Evolutionary conservation across 2,888 invertebrate genomes (phyloP), one percentile per base, ranked within the genome.

Genomic region (Megaustenia siamemsis): DNA sequence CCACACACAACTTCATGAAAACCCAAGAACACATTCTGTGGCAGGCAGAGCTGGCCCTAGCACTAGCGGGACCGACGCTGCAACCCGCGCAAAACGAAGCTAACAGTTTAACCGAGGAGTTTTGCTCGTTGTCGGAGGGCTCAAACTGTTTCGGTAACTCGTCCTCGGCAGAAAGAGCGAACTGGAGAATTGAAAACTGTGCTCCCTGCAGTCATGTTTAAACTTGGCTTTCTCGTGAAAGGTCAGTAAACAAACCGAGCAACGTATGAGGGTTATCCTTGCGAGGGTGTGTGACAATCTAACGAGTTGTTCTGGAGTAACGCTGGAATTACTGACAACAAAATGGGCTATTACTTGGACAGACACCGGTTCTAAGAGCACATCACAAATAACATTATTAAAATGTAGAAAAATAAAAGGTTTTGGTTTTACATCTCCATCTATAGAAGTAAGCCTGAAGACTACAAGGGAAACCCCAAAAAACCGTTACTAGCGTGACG

Each of bases 191-290:
- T 28, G n/a, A 71, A 71, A 6, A n/a, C 10, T n/a, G 8, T 40
- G 43, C n/a, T 15, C 43, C 1, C 3, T 10, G 40, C 2, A 43
- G 71, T 40, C 43, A 35, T 71, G 28, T 71, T 71, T 43, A 71
- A 71, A 71, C 71, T 43, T 43, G 71, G 45, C 71, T 71, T 71
- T 71, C 71, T 28, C 71, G 71, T 43, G 71, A 71, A 45, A 71
- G 43, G 43, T 71, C 71, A 43, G 43, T 71, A 71, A 71, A 71
- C 71, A 71, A 43, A 28, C 43, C 71, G 66, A 45, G 0, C 45
- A 71, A 40, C 15, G 24, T 28, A 43, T 10, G 43, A 1, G 12
- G 28, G 71, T 28, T 71, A 43, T 71, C 24, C 43, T 71, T 4
- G 3, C 4, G 3, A 8, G 71, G 71, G n/a, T 63, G 63, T 32